These are phyloP conservation scores for Eurois occulta DNA, from an alignment of 2,888 invertebrate genomes.

Conservation along the genomic window DNA sequence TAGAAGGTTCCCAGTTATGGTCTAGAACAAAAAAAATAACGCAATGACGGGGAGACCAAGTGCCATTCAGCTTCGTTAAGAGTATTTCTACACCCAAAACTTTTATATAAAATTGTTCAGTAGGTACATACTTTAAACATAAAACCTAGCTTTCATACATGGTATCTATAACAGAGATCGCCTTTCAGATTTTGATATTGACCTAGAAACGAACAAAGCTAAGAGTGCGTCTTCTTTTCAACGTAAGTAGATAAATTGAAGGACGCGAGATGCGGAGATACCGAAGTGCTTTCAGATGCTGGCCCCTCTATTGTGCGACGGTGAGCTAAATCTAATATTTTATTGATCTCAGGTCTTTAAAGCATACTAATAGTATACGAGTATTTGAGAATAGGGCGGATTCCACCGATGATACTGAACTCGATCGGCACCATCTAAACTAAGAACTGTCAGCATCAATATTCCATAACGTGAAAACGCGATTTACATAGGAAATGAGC, in stretches of 20 bases:
- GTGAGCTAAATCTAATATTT: conserved; percentile 34
- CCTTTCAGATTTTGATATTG: conserved; percentile 8
- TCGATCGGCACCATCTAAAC: not conserved
- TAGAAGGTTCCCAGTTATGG: no score
- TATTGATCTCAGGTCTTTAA: conserved; percentile 20
- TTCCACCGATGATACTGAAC: not conserved
- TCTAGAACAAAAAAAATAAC: no score
- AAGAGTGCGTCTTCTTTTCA: conserved; percentile 13
- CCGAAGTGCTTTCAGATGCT: conserved; percentile 40
- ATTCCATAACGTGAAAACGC: not conserved
- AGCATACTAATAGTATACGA: not conserved
- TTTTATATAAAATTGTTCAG: no score
- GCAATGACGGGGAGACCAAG: no score
- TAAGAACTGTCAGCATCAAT: not conserved
- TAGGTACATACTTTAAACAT: no score
- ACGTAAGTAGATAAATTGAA: conserved; percentile 48
- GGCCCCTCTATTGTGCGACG: conserved; percentile 11
- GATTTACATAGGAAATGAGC: not conserved
- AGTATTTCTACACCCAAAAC: no score
- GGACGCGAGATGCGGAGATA: conserved; percentile 12
- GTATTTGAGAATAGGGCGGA: not conserved
- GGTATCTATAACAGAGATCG: not conserved
- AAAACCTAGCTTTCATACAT: not conserved
- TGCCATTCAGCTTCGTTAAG: no score
- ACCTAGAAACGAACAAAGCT: conserved; percentile 29